Base-by-base conservation (phyloP, 1,140 invertebrate genomes). In the Phortica variegata region DNA sequence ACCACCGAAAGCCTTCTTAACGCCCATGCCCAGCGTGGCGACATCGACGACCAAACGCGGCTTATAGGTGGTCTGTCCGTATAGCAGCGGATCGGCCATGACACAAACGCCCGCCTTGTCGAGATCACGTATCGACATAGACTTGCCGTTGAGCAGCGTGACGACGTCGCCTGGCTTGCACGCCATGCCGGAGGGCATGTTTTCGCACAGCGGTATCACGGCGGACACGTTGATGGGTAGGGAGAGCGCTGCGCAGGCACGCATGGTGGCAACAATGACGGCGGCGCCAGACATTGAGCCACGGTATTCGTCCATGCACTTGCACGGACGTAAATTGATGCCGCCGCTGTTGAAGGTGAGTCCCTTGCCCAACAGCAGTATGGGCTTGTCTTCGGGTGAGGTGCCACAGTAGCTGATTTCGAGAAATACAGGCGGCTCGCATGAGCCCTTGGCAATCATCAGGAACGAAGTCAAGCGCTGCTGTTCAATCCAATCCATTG, bases 61-160 rank as follows among this genome's bases (percentile, higher is more conserved):
- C 18, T 84, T 77, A 58, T 85, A 52, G 3, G 49, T 52, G 6
- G 80, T 77, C 26, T 82, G 75, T 18, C 86, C 85, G 73, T 94
- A 93, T 52, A 84, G 85, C 8, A 95, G 77, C 8, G 90, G 90
- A 79, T 95, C 93, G 12, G 90, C 90, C 20, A 96, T 79, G 47
- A 95, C 86, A 2, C 95, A 78, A 33, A 92, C 78, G 3, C 92
- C 92, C 75, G 94, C 93, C 20, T 90, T 89, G 77, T 94, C 91
- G 3, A n/a, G 92, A 95, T 3, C 86, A 72, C 66, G 86, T 17
- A 41, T 75, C 3, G 88, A 85, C 60, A 94, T 88, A 10, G 85
- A 86, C 73, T 92, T 92, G 12, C 90, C 90, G 75, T 90, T 92
- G 79, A 87, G 87, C 16, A 88, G 86, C 12, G 75, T 81, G 1